Conservation (phyloP, 2,797 vertebrate genomes). For the Sebastes nivosus region DNA sequence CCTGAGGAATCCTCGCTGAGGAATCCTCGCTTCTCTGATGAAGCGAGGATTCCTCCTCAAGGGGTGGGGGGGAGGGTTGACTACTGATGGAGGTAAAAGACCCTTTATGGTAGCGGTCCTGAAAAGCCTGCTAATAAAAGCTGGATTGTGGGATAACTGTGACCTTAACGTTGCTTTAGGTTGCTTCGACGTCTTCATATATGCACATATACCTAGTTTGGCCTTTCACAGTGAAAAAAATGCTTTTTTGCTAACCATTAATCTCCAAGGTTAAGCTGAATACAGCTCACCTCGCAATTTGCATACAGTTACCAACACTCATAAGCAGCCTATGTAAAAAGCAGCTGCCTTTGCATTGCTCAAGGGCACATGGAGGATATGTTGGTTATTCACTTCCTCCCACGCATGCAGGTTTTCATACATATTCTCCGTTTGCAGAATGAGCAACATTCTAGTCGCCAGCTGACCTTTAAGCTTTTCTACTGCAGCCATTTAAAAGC, state of each 20-base stretch:
- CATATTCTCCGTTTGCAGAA: conserved; percentile 12
- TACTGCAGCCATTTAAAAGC: conserved; percentile 26
- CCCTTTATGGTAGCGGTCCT: background rate
- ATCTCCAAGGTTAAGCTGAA: conserved; percentile 25
- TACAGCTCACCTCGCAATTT: background rate
- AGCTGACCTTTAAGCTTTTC: conserved; percentile 59
- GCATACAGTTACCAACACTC: background rate
- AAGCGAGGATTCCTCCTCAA: background rate
- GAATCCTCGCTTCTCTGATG: background rate
- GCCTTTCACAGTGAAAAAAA: conserved; percentile 10
- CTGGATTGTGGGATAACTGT: background rate
- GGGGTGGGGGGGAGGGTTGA: background rate
- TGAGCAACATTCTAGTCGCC: conserved; percentile 28
- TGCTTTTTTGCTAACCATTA: background rate
- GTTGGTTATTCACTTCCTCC: conserved; percentile 31
- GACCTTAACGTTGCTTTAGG: background rate
- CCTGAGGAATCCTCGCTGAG: no score
- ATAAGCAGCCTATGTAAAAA: background rate
- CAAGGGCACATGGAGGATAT: conserved; percentile 40
- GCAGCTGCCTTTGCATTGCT: conserved; percentile 44
- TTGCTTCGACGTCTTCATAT: background rate
- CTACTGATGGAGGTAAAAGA: background rate
- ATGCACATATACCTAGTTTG: background rate
- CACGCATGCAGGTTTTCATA: conserved; percentile 27
- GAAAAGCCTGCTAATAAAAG: background rate